Percentiles rank a stretch among this genome's conserved stretches.
These are phyloP conservation scores for Penelope pileata DNA, from an alignment of 2,113 vertebrate species.

Conservation along the genomic window DNA sequence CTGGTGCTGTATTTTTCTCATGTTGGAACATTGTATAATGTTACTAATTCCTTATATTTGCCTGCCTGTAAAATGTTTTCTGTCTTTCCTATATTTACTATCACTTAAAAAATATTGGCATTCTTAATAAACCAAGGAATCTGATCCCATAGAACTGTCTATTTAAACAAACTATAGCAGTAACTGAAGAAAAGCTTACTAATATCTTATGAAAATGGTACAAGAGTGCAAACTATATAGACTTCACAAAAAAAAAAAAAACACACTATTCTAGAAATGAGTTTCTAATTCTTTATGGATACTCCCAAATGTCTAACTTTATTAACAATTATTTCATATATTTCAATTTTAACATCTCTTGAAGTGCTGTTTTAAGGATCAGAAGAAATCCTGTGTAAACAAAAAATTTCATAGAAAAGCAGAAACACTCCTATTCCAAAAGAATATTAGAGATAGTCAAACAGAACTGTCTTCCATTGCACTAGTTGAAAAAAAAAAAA, in stretches of 20 bases:
- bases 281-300: background rate
- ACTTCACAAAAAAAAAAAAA: accelerated
- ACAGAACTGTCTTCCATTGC: background rate
- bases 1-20: background rate
- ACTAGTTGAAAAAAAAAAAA: background rate
- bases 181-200: background rate
- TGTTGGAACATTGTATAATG: background rate
- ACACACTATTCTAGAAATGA: background rate
- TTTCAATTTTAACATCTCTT: background rate
- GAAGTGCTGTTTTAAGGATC: background rate
- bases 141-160: accelerated
- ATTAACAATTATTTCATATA: accelerated
- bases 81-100: background rate
- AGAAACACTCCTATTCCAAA: background rate
- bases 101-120: background rate
- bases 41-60: background rate
- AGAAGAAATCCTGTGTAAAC: background rate
- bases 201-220: background rate
- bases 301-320: background rate
- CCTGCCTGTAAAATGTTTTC: background rate
- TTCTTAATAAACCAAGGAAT: background rate
- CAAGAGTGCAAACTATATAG: background rate
- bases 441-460: background rate
- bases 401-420: background rate
- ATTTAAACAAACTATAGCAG: background rate